phyloP scores from a whole-genome alignment of 2,113 vertebrate genomes.

The Percina caprodes region DNA sequence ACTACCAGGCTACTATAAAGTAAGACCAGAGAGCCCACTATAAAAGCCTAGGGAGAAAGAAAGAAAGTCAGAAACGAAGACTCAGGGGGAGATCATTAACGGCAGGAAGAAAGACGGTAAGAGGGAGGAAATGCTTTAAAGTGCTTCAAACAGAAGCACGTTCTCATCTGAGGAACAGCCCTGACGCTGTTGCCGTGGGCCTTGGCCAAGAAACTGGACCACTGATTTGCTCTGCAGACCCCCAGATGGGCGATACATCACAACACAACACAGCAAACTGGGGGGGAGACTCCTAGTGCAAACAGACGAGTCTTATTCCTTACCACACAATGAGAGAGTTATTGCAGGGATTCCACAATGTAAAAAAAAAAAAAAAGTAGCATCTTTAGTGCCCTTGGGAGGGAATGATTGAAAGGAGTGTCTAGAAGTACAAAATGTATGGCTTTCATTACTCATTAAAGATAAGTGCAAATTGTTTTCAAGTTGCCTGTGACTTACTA shows the following conservation, averaged over 20 bases:
- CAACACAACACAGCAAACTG: slow-evolving; percentile 46
- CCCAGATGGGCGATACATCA: slow-evolving; percentile 77
- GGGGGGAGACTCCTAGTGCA: slow-evolving; percentile 28
- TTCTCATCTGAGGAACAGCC: slow-evolving; percentile 63
- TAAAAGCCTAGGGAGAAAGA: slow-evolving; percentile 63
- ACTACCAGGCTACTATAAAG: slow-evolving; percentile 68
- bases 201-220: slow-evolving; percentile 59
- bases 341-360: slow-evolving; percentile 8
- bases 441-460: slow-evolving; percentile 12
- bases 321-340: slow-evolving; percentile 43
- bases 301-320: slow-evolving; percentile 36
- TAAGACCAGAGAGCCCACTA: slow-evolving; percentile 51
- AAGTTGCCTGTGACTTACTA: slow-evolving; percentile 1
- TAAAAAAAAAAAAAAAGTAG: slow-evolving; percentile 39
- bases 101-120: slow-evolving; percentile 73
- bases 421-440: not conserved
- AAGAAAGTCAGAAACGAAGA: slow-evolving; percentile 50
- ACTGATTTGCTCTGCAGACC: slow-evolving; percentile 72
- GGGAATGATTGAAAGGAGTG: not conserved
- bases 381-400: not conserved
- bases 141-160: slow-evolving; percentile 77
- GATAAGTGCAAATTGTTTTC: not conserved
- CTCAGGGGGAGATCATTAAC: slow-evolving; percentile 71
- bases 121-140: slow-evolving; percentile 76
- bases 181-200: slow-evolving; percentile 33